A percentile compares a stretch with the other conserved stretches of the same genome.
Conservation (phyloP, 1,140 invertebrate species). For the Microplitis demolitor region DNA sequence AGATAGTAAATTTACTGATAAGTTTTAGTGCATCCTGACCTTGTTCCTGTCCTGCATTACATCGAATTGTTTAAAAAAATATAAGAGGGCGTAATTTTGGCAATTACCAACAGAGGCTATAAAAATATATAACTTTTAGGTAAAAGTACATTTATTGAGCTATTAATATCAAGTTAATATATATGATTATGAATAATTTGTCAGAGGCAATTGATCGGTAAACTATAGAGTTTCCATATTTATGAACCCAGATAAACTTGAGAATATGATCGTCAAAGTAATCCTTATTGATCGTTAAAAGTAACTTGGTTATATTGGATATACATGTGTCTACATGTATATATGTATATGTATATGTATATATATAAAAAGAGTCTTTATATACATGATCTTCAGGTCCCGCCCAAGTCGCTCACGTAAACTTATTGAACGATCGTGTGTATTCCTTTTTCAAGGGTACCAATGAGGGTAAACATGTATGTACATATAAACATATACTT, state of each 20-base stretch:
- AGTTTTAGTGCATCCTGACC: too few relatives aligned
- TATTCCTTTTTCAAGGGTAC: background rate
- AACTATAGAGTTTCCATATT: background rate
- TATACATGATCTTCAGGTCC: background rate
- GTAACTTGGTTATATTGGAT: background rate
- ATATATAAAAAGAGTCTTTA: background rate
- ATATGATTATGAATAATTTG: constrained; percentile 3
- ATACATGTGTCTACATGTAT: background rate
- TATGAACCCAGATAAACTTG: background rate
- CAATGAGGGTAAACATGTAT: constrained; percentile 5
- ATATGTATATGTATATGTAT: too few relatives aligned
- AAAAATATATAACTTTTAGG: too few relatives aligned
- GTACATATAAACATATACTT: constrained; percentile 8
- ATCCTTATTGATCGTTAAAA: background rate
- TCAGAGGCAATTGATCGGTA: background rate
- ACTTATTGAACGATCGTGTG: constrained; percentile 17
- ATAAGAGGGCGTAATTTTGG: too few relatives aligned
- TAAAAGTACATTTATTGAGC: background rate
- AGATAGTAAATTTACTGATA: too few relatives aligned
- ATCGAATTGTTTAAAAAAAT: too few relatives aligned
- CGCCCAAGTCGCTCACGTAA: constrained; percentile 30
- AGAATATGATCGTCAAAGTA: background rate
- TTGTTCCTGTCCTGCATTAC: too few relatives aligned
- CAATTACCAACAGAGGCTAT: too few relatives aligned
- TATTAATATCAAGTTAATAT: background rate